Conservation (phyloP, 2,113 vertebrate genomes). For the Pristiophorus japonicus region DNA sequence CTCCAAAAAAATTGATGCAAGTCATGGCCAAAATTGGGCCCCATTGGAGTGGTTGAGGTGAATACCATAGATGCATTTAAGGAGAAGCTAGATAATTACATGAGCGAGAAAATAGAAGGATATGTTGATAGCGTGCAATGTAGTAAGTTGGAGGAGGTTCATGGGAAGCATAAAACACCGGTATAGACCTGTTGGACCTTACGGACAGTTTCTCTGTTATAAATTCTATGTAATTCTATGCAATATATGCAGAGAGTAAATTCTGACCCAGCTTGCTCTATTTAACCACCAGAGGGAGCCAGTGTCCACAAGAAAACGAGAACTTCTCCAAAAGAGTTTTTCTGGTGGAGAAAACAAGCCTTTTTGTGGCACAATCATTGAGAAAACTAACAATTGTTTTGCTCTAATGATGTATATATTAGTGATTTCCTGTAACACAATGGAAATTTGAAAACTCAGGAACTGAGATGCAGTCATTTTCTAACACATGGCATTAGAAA, state of each 20-base stretch:
- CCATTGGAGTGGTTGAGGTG: too few relatives aligned
- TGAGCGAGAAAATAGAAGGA: not conserved
- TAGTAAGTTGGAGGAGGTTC: not conserved
- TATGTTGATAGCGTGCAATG: not conserved
- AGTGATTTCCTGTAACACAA: not conserved
- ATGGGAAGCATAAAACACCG: not conserved
- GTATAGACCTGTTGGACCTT: not conserved
- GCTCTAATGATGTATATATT: not conserved
- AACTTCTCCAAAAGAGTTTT: not conserved
- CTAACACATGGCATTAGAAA: not conserved
- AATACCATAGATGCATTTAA: not conserved
- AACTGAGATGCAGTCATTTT: not conserved
- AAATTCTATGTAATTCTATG: not conserved
- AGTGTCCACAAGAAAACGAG: not conserved
- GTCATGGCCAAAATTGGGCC: too few relatives aligned
- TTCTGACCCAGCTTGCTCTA: not conserved
- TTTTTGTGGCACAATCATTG: not conserved
- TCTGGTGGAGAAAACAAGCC: not conserved
- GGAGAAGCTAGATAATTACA: not conserved
- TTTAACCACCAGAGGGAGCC: not conserved
- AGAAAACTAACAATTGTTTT: not conserved
- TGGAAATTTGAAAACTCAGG: not conserved
- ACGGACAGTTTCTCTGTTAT: not conserved
- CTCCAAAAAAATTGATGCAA: too few relatives aligned
- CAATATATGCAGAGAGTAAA: not conserved